Conservation (phyloP, 2,888 invertebrate species). For the Cetonia aurata region DNA sequence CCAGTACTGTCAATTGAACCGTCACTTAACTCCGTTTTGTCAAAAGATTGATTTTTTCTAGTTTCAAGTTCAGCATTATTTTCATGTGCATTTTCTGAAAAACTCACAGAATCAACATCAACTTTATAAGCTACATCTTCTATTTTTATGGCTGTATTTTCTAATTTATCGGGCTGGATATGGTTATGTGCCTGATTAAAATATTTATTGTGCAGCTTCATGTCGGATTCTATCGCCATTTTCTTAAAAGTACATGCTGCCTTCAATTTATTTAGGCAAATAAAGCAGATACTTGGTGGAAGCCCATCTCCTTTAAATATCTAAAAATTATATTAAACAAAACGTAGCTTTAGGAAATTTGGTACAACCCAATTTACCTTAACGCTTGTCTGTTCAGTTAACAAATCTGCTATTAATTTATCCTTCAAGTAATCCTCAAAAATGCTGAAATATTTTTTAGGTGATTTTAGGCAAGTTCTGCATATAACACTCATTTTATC, state of each 20-base stretch:
- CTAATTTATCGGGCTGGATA: neutral
- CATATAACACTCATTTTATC: neutral
- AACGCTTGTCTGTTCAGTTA: constrained; percentile 3
- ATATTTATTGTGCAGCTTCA: neutral
- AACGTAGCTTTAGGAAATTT: neutral
- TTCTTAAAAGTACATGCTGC: neutral
- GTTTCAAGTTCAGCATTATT: neutral
- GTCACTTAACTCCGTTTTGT: no score
- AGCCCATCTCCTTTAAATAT: constrained; percentile 1
- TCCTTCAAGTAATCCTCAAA: neutral
- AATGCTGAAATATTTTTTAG: neutral
- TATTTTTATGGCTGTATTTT: neutral
- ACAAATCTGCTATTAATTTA: constrained; percentile 13
- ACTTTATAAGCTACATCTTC: neutral
- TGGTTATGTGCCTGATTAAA: neutral
- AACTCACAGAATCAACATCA: no score
- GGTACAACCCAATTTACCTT: neutral
- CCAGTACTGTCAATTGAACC: no score
- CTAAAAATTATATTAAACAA: constrained; percentile 5
- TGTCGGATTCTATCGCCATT: constrained; percentile 10
- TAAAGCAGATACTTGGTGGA: constrained; percentile 4
- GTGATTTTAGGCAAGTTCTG: constrained; percentile 5
- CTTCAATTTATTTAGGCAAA: constrained; percentile 8
- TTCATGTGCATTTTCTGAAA: neutral
- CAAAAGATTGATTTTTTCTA: neutral